Base-by-base conservation (phyloP, 2,888 invertebrate genomes). In the Crematogaster levior region DNA sequence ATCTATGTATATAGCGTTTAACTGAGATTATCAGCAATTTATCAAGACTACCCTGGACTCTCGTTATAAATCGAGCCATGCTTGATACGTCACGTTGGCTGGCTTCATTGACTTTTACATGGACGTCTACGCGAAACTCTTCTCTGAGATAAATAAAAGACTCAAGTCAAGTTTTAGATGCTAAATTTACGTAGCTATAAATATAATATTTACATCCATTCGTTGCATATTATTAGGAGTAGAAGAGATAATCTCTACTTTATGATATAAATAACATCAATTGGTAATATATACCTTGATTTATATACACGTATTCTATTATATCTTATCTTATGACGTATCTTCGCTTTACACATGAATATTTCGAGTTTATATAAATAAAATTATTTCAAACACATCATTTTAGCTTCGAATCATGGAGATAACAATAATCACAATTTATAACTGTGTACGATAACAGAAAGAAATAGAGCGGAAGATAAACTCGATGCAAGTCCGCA, bases 11-110 rank as follows among this genome's bases (percentile, higher is more conserved):
- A n/a, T n/a, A 82, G 61, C 83, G 84, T 83, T 90, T 86, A 88
- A 84, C 81, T 70, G 79, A 81, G 86, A 86, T 86, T 86, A 70
- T n/a, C 82, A 65, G 83, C 85, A 83, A 87, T 88, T 88, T 84
- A 90, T 90, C 82, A 82, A 77, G 40, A 30, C 66, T 65, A 77
- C 70, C 34, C 63, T 77, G 24, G 56, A 66, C 81, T 66, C 10
- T 81, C 80, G 61, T 83, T 79, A 77, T 65, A 72, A 86, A 83
- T 56, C 60, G 34, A 60, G 5, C 30, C n/a, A 15, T 43, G 30
- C 15, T 74, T n/a, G 30, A 34, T 21, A 46, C 12, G 18, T 34
- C 34, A 5, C 10, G 4, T 61, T 15, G 34, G 46, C 9, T 46
- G 46, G 5, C 30, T n/a, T n/a, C n/a, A n/a, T n/a, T n/a, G 27